Evolutionary conservation across 2,888 invertebrate genomes (phyloP).

Genomic region (Philaethria dido): DNA sequence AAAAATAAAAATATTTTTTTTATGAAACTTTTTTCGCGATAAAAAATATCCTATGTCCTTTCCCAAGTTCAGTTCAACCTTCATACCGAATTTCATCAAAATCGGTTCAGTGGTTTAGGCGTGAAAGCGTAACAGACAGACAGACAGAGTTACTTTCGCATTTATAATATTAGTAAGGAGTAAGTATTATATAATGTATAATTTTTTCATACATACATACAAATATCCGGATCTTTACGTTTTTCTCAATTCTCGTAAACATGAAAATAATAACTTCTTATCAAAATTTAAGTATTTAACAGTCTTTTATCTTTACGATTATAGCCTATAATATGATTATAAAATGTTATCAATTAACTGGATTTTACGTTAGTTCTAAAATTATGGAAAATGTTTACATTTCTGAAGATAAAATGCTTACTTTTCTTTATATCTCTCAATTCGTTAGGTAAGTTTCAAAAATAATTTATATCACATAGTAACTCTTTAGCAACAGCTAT

Average conservation of each 20-base stretch:
- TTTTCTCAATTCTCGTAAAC: background rate
- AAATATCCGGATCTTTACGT: background rate
- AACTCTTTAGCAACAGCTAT: too few relatives aligned
- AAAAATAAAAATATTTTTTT: too few relatives aligned
- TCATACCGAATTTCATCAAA: too few relatives aligned
- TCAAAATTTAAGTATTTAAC: slow-evolving; percentile 1
- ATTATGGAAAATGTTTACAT: slow-evolving; percentile 5
- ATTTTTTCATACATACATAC: background rate
- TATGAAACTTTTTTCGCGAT: too few relatives aligned
- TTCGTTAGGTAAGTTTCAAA: slow-evolving; percentile 9
- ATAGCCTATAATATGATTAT: slow-evolving; percentile 4
- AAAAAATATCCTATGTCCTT: too few relatives aligned
- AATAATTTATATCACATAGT: background rate
- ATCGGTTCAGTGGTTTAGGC: too few relatives aligned
- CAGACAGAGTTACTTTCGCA: too few relatives aligned
- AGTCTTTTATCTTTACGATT: slow-evolving; percentile 9
- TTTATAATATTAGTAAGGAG: too few relatives aligned
- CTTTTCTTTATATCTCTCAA: background rate
- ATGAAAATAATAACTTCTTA: background rate
- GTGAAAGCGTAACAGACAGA: too few relatives aligned
- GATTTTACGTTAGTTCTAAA: background rate
- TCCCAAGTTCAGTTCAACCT: too few relatives aligned
- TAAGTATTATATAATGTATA: too few relatives aligned
- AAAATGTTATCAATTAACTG: background rate
- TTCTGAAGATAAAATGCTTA: too few relatives aligned